Percentiles rank a stretch among this genome's conserved stretches.
Evolutionary conservation across 2,888 invertebrate species (phyloP).

Genomic region (Paralinhomoeus sp.): DNA sequence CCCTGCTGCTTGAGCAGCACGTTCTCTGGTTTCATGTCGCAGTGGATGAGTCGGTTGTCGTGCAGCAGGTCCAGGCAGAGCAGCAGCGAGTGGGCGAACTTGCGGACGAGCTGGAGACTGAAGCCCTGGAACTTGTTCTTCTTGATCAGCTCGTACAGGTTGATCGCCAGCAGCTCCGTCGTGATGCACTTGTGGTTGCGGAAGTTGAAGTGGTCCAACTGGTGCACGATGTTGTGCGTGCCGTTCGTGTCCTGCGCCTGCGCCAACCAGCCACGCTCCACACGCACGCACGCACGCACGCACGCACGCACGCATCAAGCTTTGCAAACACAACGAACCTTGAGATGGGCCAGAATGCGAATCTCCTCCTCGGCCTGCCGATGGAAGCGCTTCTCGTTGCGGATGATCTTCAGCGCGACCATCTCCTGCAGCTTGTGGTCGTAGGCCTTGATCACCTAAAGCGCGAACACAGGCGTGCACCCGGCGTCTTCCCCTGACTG

Average conservation of each 20-base stretch:
- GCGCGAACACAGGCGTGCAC: background rate
- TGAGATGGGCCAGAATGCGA: constrained; percentile 45
- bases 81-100: constrained; percentile 86
- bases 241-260: constrained; percentile 67
- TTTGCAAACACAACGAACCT: too few species aligned
- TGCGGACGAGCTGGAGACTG: constrained; percentile 58
- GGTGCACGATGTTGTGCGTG: constrained; percentile 92
- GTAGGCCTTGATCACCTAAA: constrained; percentile 72
- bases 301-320: too few species aligned
- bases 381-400: constrained; percentile 88
- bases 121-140: constrained; percentile 52
- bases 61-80: constrained; percentile 83
- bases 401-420: constrained; percentile 85
- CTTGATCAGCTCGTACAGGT: constrained; percentile 93
- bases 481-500: too few species aligned
- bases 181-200: constrained; percentile 88
- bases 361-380: constrained; percentile 86
- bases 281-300: too few species aligned
- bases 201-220: constrained; percentile 92
- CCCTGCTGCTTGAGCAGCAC: constrained; percentile 92
- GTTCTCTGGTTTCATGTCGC: constrained; percentile 99
- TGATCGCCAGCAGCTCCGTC: constrained; percentile 83
- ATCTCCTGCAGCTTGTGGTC: constrained; percentile 89
- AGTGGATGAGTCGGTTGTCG: constrained; percentile 90
- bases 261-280: too few species aligned